Evolutionary conservation across 35 echinoderm and acorn worm genomes (phyloP).

Genomic region (Patiria miniata): DNA sequence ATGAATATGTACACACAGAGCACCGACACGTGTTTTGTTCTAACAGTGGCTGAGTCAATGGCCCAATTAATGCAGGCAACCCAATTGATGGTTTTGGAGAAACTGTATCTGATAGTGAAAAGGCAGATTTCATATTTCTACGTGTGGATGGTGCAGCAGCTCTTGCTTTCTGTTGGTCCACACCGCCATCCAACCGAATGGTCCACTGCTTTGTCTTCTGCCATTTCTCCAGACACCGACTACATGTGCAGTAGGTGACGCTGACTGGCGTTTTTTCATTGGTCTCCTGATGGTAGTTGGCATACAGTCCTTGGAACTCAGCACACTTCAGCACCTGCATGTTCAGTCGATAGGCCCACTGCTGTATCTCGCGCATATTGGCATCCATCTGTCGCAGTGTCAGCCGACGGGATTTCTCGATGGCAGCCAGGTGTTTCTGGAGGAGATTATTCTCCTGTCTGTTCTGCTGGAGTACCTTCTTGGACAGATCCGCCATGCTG

Average conservation of each 20-base stretch:
- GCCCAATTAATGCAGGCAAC: not conserved
- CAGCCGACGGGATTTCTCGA: not conserved
- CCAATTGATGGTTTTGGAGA: not conserved
- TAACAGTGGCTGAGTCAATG: not conserved
- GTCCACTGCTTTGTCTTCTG: not conserved
- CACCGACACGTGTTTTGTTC: no score
- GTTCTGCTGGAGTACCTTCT: not conserved
- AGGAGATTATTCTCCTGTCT: not conserved
- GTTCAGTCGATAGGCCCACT: not conserved
- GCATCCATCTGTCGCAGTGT: not conserved
- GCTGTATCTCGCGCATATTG: not conserved
- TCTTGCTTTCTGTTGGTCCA: no score
- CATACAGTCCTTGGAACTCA: not conserved
- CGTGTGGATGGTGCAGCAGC: not conserved
- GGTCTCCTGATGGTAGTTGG: not conserved
- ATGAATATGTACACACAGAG: no score
- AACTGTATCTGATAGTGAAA: no score
- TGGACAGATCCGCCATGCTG: not conserved
- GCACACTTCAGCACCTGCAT: not conserved
- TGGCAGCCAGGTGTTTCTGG: not conserved
- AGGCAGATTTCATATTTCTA: not conserved
- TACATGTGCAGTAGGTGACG: not conserved
- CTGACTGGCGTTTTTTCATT: not conserved
- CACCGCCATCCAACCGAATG: not conserved
- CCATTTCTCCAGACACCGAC: conserved; percentile 4